Base-by-base conservation (phyloP, 2,888 invertebrate species). In the Serrognathus titanus region DNA sequence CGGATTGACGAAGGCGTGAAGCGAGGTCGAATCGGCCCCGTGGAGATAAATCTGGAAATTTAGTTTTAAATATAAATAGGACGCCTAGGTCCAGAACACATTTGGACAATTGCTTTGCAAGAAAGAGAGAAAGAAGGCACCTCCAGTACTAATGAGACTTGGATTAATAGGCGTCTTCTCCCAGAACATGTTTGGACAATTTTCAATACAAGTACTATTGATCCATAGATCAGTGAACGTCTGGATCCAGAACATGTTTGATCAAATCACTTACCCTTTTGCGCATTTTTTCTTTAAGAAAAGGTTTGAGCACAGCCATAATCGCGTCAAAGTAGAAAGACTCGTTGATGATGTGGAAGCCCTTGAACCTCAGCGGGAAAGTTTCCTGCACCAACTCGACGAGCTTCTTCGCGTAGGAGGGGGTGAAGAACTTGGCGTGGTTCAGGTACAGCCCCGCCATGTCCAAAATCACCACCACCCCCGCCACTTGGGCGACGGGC, bases 281-380 rank as follows among this genome's bases (percentile, higher is more conserved):
- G 75, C 85, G 86, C 35, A 92, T 82, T 75, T 92, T 92, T 66
- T 90, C 89, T 66, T 85, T 83, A 63, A 92, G 83, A 71, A 92
- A 88, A 6, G 91, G 92, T 77, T 91, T 92, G 78, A 92, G 89
- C 76, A 92, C 85, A 58, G 85, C 80, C 90, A 76, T 75, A 11
- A 77, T 69, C 10, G 77, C 77, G 51, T 77, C 77, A 53, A 80
- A 79, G 64, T 79, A 80, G 61, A 78, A 79, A 6, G 80, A 79
- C 63, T 80, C 79, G 60, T 80, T 79, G 31, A 80, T 71, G 20
- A 80, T 70, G 56, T 80, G 79, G 63, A 80, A 76, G 50, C 78
- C 79, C 69, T 80, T 80, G 63, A 80, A 77, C 45, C 80, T 68
- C 61, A 80, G 66, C 3, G 80, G 80, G 61, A 80, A 78, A 36